Base-by-base conservation (phyloP, 2,888 invertebrate genomes). In the Heteromurus nitidus region DNA sequence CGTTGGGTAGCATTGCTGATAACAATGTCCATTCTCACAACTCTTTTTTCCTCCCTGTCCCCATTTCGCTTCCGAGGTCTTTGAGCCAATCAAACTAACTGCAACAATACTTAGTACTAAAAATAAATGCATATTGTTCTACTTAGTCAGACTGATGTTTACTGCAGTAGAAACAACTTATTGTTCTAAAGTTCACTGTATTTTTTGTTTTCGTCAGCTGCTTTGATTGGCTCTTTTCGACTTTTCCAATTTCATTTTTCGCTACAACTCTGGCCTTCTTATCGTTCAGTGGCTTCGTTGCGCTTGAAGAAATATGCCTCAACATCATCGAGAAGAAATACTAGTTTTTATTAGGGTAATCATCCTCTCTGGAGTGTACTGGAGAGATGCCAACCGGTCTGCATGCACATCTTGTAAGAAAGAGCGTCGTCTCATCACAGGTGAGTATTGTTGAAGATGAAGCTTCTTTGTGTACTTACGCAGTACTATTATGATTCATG, bases 1-100 rank as follows among this genome's bases (percentile, higher is more conserved):
- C 22, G 80, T 80, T 36, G 70, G 72, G 26, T 75, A 50, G 22
- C 76, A 82, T 11, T 50, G 62, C 11, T 36, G 62, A 30, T 69
- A 62, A n/a, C 82, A 82, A 24, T 79, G 65, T 18, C 74, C 77
- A 69, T 58, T 60, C 50, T 55, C 67, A 31, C 72, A 76, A 3
- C n/a, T n/a, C n/a, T n/a, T n/a, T 68, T 64, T 42, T 26, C 62
- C 26, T 60, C 44, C 18, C 42, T 72, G 64, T 1, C 79, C 79
- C 79, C 79, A 79, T 58, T 79, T 79, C 2, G 70, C 79, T 24
- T 0, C 55, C 7, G 65, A 64, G 1, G 20, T 22, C 1, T 28
- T 9, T 3, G 22, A 22, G 44, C 22, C 22, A 36, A 31, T 31
- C 2, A 30, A 30, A 20, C 18, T 62, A 73, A 64, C 20, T 28